Base-by-base conservation (phyloP, 2,113 vertebrate species). In the Ochotona princeps region DNA sequence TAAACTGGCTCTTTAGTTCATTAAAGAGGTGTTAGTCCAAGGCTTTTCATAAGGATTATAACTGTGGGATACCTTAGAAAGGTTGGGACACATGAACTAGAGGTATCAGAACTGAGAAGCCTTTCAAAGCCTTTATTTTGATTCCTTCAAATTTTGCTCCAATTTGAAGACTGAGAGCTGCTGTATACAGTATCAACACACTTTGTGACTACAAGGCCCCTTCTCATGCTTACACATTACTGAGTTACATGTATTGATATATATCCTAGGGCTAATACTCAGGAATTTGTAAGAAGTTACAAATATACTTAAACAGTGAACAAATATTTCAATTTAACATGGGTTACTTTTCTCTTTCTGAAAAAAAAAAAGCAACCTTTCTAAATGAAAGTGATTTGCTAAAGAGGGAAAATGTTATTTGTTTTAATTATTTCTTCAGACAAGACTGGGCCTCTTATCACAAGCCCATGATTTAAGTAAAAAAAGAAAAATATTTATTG, bases 301-400 rank as follows among this genome's bases (percentile, higher is more conserved):
- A 61, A 20, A 83, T 67, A 93, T 11, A 82, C 75, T 95, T 87
- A 86, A 70, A 32, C 7, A 75, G 23, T 57, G 78, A 81, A 61
- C n/a, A 6, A 84, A 15, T 72, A 80, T 8, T 11, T 80, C 30
- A 67, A 13, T 2, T 82, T 54, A 82, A 80, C 7, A 38, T 20
- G 26, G 7, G 3, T 85, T 75, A 49, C 4, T 13, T 94, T 93
- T 92, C 75, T 23, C 13, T 26, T 15, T 57, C 38, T 44, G 38
- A 6, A 32, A 60, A 67, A 32, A 60, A 67, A 87, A 95, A 92
- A 86, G 12, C 69, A 82, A 80, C 57, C 93, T 87, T 90, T 73
- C 38, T 13, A 70, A 91, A 88, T 88, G 6, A 75, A 69, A 76
- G 79, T 57, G 60, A 25, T 80, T 84, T 90, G 35, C 15, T n/a